Evolutionary conservation across 2,113 vertebrate species (phyloP), one percentile per base, ranked within the genome.

Genomic region (Callospermophilus lateralis): DNA sequence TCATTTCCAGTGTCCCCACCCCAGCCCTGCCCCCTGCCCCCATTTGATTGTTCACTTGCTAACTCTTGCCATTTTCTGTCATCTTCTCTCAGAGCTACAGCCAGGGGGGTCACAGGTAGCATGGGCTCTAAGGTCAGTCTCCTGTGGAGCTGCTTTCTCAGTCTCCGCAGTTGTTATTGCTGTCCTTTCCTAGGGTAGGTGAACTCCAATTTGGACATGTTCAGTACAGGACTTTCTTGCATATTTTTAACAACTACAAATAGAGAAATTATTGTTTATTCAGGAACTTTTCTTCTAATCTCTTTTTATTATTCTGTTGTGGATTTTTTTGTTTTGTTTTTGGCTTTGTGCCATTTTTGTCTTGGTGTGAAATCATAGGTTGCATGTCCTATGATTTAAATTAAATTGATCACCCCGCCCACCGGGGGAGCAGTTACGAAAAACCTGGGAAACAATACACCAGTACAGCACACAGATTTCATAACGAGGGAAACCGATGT

Each of bases 291-390:
- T 63, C 5, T 51, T 94, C 42, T 84, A 22, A 53, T 51, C 9
- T 3, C 34, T 70, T 70, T n/a, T 34, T 34, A 68, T 58, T 58
- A 7, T 58, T 58, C 55, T 58, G 55, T 19, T 68, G 16, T 17
- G 34, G n/a, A n/a, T 17, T 68, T 4, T 67, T 67, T 67, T 67
- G 65, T 4, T 17, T 55, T 17, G 15, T 6, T 58, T 7, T 9
- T 51, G 48, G 61, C 10, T n/a, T 80, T 48, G 42, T 53, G 34
- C n/a, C 13, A 55, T 37, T 72, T 74, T 55, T 39, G n/a, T 53
- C 55, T 96, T 39, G 84, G 48, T 81, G 89, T 81, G 86, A 90
- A 78, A 77, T 88, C 78, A 76, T 15, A 84, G 37, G 10, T 42
- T n/a, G 0, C 20, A 24, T 30, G 8, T 2, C 12, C 22, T 74